These are phyloP conservation scores for Esox masquinongy DNA, from an alignment of 2,797 vertebrate genomes.

Conservation along the genomic window DNA sequence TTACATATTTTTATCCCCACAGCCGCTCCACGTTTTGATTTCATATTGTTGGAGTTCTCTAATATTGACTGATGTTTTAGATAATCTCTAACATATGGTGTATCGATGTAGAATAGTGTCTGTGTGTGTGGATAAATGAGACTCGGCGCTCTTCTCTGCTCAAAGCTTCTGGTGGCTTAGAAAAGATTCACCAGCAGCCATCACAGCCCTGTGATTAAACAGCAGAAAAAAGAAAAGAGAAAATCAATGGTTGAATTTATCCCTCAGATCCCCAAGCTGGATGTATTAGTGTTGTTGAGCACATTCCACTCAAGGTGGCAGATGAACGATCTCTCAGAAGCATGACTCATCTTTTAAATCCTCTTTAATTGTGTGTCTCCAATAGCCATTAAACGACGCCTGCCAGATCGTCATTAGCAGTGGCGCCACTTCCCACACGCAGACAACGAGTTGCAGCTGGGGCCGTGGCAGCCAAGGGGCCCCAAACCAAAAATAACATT, in stretches of 20 bases:
- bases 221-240: slow-evolving; percentile 21
- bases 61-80: slow-evolving; percentile 56
- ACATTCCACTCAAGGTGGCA: slow-evolving; percentile 55
- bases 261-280: slow-evolving; percentile 48
- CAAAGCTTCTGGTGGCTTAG: slow-evolving; percentile 4
- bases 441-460: slow-evolving; percentile 25
- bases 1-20: not conserved
- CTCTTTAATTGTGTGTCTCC: slow-evolving; percentile 57
- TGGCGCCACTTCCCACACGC: slow-evolving; percentile 50
- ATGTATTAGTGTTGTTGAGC: slow-evolving; percentile 64
- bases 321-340: slow-evolving; percentile 54
- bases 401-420: slow-evolving; percentile 57
- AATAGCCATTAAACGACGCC: slow-evolving; percentile 59
- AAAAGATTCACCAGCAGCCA: slow-evolving; percentile 8
- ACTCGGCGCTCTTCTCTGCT: slow-evolving; percentile 18
- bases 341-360: slow-evolving; percentile 63
- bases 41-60: slow-evolving; percentile 33
- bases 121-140: slow-evolving; percentile 42
- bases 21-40: slow-evolving; percentile 13
- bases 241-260: slow-evolving; percentile 69
- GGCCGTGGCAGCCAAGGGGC: too few relatives aligned
- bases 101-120: slow-evolving; percentile 44
- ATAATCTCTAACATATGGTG: slow-evolving; percentile 43
- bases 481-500: too few relatives aligned
- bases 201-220: slow-evolving; percentile 47